Base-by-base conservation (phyloP, 2,797 vertebrate species). In the Ataeniobius toweri region DNA sequence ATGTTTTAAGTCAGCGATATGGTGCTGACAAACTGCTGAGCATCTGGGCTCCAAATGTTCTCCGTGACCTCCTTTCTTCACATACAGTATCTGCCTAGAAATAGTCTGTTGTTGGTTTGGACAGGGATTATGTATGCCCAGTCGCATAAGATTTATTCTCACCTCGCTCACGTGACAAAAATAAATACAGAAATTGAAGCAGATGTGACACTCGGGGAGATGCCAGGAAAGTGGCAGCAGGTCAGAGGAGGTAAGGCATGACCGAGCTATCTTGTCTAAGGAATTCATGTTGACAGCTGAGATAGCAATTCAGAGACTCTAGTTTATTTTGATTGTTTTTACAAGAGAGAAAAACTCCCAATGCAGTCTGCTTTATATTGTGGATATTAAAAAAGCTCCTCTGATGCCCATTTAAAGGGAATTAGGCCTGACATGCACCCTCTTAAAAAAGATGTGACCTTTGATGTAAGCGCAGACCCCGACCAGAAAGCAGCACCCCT, bases 351-450 rank as follows among this genome's bases (percentile, higher is more conserved):
- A 80, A 82, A 94, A 93, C 87, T 95, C 95, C 93, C 94, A 80
- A 82, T 89, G 91, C 88, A 88, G 80, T 88, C 86, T 92, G 91
- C 72, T 86, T 93, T 94, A 95, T 94, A 96, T 94, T 95, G 93
- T 89, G 92, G 88, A 92, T 89, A 91, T 95, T 91, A 82, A 9
- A 73, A 85, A 92, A 96, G 93, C 91, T 93, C 89, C 90, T 95
- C 94, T 94, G 89, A 91, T 93, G 87, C 83, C 93, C 95, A 96
- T 96, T 96, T 96, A 96, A 97, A 95, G 89, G 90, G 93, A 96
- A 97, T 98, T 96, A 97, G 86, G 94, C 89, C 91, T 96, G 96
- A 96, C 94, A 93, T 95, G 94, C 93, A 95, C 93, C 94, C 96
- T 95, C 94, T 95, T 93, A 95, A 94, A 91, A 65, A 96, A 94